These are phyloP conservation scores for Drosophila truncata DNA, from an alignment of 1,140 invertebrate genomes.

Conservation along the genomic window DNA sequence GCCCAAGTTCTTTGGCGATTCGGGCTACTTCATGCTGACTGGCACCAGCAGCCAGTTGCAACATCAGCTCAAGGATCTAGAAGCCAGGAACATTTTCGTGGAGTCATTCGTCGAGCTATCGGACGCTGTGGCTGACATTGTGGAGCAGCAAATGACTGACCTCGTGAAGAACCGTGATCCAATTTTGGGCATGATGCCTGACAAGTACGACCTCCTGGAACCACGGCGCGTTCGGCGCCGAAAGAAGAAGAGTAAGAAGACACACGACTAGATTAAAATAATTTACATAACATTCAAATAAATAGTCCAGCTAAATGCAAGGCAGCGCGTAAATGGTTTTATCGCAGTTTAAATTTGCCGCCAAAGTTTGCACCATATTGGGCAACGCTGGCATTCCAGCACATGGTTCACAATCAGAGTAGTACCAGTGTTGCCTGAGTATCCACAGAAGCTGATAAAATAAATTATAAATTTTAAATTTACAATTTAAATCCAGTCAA, in stretches of 20 bases:
- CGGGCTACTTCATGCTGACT: constrained; percentile 49
- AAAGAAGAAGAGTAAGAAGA: constrained; percentile 15
- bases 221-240: background rate
- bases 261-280: background rate
- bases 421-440: constrained; percentile 5
- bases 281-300: background rate
- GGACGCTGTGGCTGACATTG: constrained; percentile 11
- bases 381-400: background rate
- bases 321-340: background rate
- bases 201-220: constrained; percentile 29
- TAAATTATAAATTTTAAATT: background rate
- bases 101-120: constrained; percentile 9
- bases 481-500: background rate
- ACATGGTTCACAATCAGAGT: background rate
- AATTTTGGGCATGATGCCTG: constrained; percentile 35
- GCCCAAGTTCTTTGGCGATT: constrained; percentile 29
- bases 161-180: constrained; percentile 19
- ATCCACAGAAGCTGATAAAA: background rate
- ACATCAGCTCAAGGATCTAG: constrained; percentile 28
- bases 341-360: constrained; percentile 9
- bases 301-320: background rate
- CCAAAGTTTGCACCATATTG: background rate
- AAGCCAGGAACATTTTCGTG: constrained; percentile 5
- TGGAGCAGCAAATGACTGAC: constrained; percentile 40
- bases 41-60: constrained; percentile 46